phyloP scores from a whole-genome alignment of 2,113 vertebrate species.

The Cranoglanis bouderius region DNA sequence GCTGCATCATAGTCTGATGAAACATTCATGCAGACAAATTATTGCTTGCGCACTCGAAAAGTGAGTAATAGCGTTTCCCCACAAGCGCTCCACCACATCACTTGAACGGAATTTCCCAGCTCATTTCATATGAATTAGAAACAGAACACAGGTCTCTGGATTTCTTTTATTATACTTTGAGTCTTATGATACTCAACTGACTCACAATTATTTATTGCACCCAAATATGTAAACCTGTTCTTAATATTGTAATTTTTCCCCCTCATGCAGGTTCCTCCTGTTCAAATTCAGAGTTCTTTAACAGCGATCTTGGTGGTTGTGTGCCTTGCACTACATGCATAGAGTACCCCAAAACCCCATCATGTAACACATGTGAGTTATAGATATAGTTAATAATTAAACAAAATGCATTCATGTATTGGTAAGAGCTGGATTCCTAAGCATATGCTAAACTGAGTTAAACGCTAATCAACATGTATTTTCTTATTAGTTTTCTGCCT shows the following conservation, averaged over 20 bases:
- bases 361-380: slow-evolving; percentile 76
- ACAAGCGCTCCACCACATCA: slow-evolving; percentile 50
- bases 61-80: slow-evolving; percentile 55
- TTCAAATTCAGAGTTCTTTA: slow-evolving; percentile 68
- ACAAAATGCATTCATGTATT: neutral
- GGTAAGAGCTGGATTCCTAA: neutral
- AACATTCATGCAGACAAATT: slow-evolving; percentile 10
- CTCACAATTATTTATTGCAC: neutral
- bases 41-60: slow-evolving; percentile 43
- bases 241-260: neutral
- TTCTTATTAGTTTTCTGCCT: neutral
- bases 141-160: slow-evolving; percentile 14
- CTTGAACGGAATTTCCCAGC: slow-evolving; percentile 56
- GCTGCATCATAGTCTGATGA: slow-evolving; percentile 36
- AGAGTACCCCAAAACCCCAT: slow-evolving; percentile 76
- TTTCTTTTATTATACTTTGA: slow-evolving; percentile 9
- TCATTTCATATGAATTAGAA: slow-evolving; percentile 51
- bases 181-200: neutral
- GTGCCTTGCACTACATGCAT: slow-evolving; percentile 70
- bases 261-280: slow-evolving; percentile 64
- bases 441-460: neutral
- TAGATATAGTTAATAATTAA: neutral
- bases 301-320: slow-evolving; percentile 66
- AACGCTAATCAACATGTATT: neutral
- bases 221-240: neutral